A percentile compares a stretch with the other conserved stretches of the same genome.
Evolutionary conservation across 2,888 invertebrate species (phyloP).

Genomic region (Apotomis capreana): DNA sequence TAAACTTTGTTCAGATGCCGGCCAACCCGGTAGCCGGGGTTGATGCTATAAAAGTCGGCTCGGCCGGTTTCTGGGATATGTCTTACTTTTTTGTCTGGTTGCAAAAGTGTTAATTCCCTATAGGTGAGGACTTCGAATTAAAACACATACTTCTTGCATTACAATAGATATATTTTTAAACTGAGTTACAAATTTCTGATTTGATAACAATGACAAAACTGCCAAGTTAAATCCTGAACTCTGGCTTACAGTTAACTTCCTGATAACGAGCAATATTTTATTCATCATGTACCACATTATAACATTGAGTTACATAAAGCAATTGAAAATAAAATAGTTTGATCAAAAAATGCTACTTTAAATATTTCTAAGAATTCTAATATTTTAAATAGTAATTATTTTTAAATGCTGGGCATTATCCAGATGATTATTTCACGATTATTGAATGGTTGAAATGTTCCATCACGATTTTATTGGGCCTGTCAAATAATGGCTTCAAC

Average conservation of each 20-base stretch:
- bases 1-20: too few species aligned
- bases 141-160: constrained; percentile 66
- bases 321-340: constrained; percentile 76
- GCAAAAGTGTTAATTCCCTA: too few species aligned
- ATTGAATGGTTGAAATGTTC: constrained; percentile 25
- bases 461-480: constrained; percentile 26
- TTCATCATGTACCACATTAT: constrained; percentile 71
- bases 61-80: too few species aligned
- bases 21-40: too few species aligned
- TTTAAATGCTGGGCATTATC: constrained; percentile 78
- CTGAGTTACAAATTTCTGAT: constrained; percentile 79
- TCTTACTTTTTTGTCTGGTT: too few species aligned
- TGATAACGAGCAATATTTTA: constrained; percentile 70
- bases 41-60: too few species aligned
- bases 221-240: constrained; percentile 69
- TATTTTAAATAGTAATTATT: constrained; percentile 77
- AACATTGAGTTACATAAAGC: constrained; percentile 75
- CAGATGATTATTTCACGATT: constrained; percentile 61
- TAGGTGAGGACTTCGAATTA: constrained; percentile 45
- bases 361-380: constrained; percentile 79
- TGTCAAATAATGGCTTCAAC: constrained; percentile 23
- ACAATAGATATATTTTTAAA: constrained; percentile 78
- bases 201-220: constrained; percentile 72
- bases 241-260: constrained; percentile 63
- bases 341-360: constrained; percentile 79